phyloP scores from a whole-genome alignment of 2,797 vertebrate species.

The Buphagus erythrorhynchus region DNA sequence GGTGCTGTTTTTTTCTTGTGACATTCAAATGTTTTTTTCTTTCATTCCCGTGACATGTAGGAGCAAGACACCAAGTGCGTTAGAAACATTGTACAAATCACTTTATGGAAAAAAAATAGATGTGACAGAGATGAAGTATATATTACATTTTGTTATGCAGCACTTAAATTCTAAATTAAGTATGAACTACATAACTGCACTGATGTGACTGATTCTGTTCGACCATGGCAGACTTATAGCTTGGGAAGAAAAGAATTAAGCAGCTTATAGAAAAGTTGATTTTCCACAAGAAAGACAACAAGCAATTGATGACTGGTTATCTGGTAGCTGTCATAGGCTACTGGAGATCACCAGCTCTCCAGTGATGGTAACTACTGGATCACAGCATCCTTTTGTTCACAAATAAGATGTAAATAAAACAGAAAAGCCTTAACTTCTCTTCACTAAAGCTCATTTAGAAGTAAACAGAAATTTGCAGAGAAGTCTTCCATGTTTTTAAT shows the following conservation, averaged over 20 bases:
- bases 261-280: neutral
- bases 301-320: neutral
- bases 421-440: neutral
- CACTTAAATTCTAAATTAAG: neutral
- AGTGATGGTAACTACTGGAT: neutral
- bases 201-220: neutral
- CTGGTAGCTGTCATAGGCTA: neutral
- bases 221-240: accelerated
- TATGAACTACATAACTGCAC: neutral
- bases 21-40: neutral
- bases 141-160: neutral
- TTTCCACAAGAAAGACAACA: neutral
- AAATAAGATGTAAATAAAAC: neutral
- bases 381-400: neutral
- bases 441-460: neutral
- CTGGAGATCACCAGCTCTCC: neutral
- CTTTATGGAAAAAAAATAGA: neutral
- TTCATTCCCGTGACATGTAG: neutral
- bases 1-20: neutral
- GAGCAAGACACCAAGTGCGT: neutral
- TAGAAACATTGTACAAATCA: neutral
- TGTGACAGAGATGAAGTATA: neutral
- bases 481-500: neutral
- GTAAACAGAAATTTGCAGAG: neutral
- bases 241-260: neutral